Base-by-base conservation (phyloP, 2,797 vertebrate species). In the Sebastes miniatus region DNA sequence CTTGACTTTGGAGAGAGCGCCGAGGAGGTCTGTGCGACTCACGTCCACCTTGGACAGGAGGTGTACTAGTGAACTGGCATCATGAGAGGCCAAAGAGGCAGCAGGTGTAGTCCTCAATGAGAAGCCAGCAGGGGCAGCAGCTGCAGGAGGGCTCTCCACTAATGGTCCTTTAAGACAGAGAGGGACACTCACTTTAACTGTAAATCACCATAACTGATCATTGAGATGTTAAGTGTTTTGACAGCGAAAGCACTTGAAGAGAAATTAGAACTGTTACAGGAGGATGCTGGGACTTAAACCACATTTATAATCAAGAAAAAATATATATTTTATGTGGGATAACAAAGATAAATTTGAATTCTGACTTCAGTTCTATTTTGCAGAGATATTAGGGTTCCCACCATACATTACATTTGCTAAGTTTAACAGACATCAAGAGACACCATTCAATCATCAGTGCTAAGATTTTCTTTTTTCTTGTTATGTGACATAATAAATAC, bases 21-120 rank as follows among this genome's bases (percentile, higher is more conserved):
- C 96, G n/a, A 99, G 92, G 85, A 99, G 96, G 56, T 97, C 96
- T 85, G 96, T 96, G 0, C 97, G 96, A 86, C 95, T 98, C 91
- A 99, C 93, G 62, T 99, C 98, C 67, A 99, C 97, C 80, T 97
- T 97, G 27, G 98, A 98, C 56, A 99, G 95, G 54, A 99, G 96
- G 83, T 95, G 97, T 56, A 96, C 97, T 86, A 98, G 91, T 0
- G 98, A 96, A 73, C 95, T 96, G 1, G 96, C 83, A 63, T 96
- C 92, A 36, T 89, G 88, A 86, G 20, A 89, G 83, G 79, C 93
- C 65, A 72, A 59, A 70, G 95, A 61, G 8, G 84, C 82, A 10
- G 95, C 90, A 54, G 95, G 88, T 63, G 59, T 82, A 43, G n/a
- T 91, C 70, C 75, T 96, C 87, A 69, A 85, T 7, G 83, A 86